Percentiles rank a stretch among this genome's conserved stretches.
These are phyloP conservation scores for Dicycla oo DNA, from an alignment of 2,888 invertebrate species.

Conservation along the genomic window DNA sequence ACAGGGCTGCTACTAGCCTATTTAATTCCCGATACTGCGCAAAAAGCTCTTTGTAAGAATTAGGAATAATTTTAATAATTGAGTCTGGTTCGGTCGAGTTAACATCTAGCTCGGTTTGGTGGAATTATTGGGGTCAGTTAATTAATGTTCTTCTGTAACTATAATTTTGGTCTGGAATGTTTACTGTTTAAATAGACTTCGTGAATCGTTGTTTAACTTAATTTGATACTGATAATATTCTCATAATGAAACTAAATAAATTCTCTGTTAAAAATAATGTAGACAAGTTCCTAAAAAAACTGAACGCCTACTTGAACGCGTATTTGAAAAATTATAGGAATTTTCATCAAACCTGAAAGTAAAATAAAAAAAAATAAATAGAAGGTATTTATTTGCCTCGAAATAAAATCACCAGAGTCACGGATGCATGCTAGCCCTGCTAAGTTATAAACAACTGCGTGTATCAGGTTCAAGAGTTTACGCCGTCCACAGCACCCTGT, in stretches of 20 bases:
- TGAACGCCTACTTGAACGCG: no score
- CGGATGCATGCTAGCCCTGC: slow-evolving; percentile 18
- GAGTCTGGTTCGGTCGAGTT: slow-evolving; percentile 38
- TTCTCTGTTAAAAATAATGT: not conserved
- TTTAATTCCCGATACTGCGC: slow-evolving; percentile 43
- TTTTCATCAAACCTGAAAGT: no score
- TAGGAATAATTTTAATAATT: slow-evolving; percentile 42
- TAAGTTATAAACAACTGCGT: slow-evolving; percentile 19
- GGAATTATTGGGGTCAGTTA: slow-evolving; percentile 28
- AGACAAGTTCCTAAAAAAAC: no score
- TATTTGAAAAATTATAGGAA: no score
- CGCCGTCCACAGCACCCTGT: slow-evolving; percentile 36
- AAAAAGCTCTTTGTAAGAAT: slow-evolving; percentile 29
- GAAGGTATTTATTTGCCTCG: not conserved
- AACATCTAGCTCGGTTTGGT: slow-evolving; percentile 20
- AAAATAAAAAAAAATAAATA: no score
- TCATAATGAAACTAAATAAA: not conserved
- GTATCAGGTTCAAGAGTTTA: slow-evolving; percentile 24
- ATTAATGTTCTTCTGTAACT: slow-evolving; percentile 26
- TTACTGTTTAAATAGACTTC: slow-evolving; percentile 13
- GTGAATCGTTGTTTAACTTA: not conserved
- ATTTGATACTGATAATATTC: not conserved
- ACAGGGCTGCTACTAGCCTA: slow-evolving; percentile 42
- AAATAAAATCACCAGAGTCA: not conserved
- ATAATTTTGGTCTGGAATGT: slow-evolving; percentile 19